A percentile compares a stretch with the other conserved stretches of the same genome.
Evolutionary conservation across 2,797 vertebrate genomes (phyloP).

Genomic region (Eulemur mongoz): DNA sequence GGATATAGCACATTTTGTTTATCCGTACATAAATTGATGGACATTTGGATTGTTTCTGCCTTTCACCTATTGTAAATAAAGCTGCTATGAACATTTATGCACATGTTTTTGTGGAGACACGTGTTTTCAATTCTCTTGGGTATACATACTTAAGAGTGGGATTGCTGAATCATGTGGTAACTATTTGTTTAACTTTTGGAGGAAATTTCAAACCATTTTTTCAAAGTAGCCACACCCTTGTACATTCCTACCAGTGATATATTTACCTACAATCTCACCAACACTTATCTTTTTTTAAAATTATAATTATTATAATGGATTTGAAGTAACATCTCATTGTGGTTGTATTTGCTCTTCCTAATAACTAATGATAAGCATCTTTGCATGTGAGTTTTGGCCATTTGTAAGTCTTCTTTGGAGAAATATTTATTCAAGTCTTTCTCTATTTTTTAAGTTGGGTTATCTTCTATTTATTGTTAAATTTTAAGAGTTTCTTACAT

Average conservation of each 20-base stretch:
- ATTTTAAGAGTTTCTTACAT: not conserved
- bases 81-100: not conserved
- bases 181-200: not conserved
- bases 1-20: not conserved
- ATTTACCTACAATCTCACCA: not conserved
- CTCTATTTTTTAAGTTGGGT: not conserved
- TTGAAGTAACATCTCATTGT: not conserved
- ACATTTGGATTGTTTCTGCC: not conserved
- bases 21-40: not conserved
- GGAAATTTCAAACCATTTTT: not conserved
- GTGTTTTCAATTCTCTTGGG: not conserved
- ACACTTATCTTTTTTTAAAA: too few relatives aligned
- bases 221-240: not conserved
- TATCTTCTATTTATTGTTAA: not conserved
- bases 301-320: not conserved
- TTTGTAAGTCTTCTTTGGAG: not conserved
- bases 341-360: not conserved
- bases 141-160: not conserved
- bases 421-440: not conserved
- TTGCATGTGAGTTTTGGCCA: not conserved
- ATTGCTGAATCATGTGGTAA: not conserved
- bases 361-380: not conserved
- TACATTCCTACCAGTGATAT: not conserved
- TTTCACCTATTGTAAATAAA: not conserved
- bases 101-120: not conserved